A percentile compares a stretch with the other conserved stretches of the same genome.
These are phyloP conservation scores for Diloba caeruleocephala DNA, from an alignment of 2,888 invertebrate species.

Conservation along the genomic window DNA sequence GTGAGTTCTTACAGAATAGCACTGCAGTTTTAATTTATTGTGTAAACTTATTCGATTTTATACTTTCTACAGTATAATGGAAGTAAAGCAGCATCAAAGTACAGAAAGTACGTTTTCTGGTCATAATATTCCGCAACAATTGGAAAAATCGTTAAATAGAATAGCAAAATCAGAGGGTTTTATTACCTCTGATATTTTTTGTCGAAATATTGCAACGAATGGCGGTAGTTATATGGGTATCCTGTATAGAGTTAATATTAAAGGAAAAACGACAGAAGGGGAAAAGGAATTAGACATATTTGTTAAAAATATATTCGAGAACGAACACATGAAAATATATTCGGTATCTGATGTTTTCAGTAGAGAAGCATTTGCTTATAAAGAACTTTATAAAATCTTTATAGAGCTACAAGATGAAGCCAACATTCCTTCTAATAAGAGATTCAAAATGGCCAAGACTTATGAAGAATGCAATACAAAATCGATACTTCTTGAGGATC, in stretches of 20 bases:
- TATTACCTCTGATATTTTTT: conserved; percentile 42
- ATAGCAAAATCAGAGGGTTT: conserved; percentile 58
- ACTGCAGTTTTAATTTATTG: too few relatives aligned
- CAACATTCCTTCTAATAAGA: conserved; percentile 59
- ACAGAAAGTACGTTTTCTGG: neutral
- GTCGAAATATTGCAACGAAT: conserved; percentile 54
- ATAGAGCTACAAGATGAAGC: conserved; percentile 61
- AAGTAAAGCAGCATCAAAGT: neutral
- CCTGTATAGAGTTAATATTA: conserved; percentile 63
- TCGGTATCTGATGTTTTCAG: conserved; percentile 60
- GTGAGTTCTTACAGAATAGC: too few relatives aligned
- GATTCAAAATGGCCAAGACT: conserved; percentile 61
- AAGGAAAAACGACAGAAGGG: conserved; percentile 52
- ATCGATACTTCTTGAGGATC: conserved; percentile 69
- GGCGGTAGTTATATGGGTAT: conserved; percentile 66
- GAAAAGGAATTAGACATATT: conserved; percentile 64
- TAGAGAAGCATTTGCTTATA: conserved; percentile 67
- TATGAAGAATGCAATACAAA: conserved; percentile 61
- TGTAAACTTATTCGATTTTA: conserved; percentile 7
- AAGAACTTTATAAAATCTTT: conserved; percentile 62
- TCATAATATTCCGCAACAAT: conserved; percentile 27
- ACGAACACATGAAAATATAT: conserved; percentile 57
- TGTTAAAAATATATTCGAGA: conserved; percentile 64
- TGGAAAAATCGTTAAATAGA: conserved; percentile 34
- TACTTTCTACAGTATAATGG: conserved; percentile 7